These are phyloP conservation scores for Margarornis squamiger DNA, from an alignment of 2,797 vertebrate species.

Conservation along the genomic window DNA sequence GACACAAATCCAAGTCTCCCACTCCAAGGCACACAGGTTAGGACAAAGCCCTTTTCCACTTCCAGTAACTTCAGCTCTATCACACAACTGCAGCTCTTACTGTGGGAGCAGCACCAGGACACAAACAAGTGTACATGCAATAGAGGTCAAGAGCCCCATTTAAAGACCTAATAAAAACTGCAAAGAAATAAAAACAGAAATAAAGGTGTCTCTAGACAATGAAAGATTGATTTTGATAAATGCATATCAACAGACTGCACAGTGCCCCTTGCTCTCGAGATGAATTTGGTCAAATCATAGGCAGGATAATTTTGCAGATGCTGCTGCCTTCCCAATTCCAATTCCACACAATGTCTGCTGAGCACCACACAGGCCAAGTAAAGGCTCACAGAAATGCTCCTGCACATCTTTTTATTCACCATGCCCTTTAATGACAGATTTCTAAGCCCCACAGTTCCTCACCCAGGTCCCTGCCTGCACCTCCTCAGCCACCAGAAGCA, in stretches of 20 bases:
- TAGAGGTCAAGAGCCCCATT: background rate
- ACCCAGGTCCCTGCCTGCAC: background rate
- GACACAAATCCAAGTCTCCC: background rate
- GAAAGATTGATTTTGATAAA: background rate
- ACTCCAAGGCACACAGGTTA: background rate
- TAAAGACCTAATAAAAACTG: background rate
- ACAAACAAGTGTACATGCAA: background rate
- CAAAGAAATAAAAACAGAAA: background rate
- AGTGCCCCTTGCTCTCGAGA: accelerated
- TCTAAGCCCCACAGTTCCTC: background rate
- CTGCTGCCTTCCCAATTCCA: background rate
- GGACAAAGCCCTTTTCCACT: background rate
- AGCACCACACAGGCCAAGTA: background rate
- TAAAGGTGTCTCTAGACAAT: background rate
- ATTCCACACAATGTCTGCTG: background rate
- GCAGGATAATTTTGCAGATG: background rate
- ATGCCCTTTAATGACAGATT: background rate
- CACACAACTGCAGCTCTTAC: background rate
- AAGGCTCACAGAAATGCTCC: background rate
- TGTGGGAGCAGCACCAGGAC: background rate
- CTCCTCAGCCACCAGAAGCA: background rate
- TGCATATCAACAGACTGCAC: background rate
- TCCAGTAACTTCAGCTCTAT: background rate
- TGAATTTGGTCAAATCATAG: background rate
- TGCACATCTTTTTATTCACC: background rate